phyloP scores from a whole-genome alignment of 2,797 vertebrate genomes.

The Sarcoramphus papa region DNA sequence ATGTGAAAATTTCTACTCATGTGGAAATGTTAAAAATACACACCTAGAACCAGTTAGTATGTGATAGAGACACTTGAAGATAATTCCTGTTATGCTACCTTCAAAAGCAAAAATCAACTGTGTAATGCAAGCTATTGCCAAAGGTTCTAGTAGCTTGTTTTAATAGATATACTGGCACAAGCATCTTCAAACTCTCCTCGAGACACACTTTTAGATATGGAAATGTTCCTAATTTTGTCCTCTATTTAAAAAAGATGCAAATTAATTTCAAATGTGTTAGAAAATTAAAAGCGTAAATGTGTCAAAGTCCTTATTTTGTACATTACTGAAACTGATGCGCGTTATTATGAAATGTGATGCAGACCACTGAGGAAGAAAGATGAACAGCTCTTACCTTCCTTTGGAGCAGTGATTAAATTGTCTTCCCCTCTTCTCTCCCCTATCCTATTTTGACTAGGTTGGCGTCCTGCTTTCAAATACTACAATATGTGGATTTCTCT shows the following conservation, averaged over 20 bases:
- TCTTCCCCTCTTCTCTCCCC: neutral
- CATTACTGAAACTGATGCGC: neutral
- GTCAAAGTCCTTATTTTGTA: neutral
- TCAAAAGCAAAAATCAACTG: too few relatives aligned
- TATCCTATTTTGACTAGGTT: constrained; percentile 75
- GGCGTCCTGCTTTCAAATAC: constrained; percentile 98
- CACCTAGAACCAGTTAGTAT: too few relatives aligned
- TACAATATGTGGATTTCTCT: constrained; percentile 99
- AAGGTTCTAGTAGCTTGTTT: neutral
- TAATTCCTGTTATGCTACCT: too few relatives aligned
- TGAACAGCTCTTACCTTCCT: neutral
- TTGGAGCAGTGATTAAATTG: neutral
- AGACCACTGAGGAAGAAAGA: neutral
- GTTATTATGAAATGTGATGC: neutral
- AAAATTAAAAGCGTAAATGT: neutral
- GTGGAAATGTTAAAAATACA: too few relatives aligned
- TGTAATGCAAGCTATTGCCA: too few relatives aligned
- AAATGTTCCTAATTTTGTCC: neutral
- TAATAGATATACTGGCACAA: neutral
- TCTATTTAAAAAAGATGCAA: neutral
- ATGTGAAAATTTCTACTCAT: too few relatives aligned
- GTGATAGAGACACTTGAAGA: too few relatives aligned
- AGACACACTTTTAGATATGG: neutral
- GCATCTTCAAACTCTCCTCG: neutral
- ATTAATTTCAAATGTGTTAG: neutral